Evolutionary conservation across 2,113 vertebrate species (phyloP), one percentile per base, ranked within the genome.

Genomic region (Ellobius talpinus): DNA sequence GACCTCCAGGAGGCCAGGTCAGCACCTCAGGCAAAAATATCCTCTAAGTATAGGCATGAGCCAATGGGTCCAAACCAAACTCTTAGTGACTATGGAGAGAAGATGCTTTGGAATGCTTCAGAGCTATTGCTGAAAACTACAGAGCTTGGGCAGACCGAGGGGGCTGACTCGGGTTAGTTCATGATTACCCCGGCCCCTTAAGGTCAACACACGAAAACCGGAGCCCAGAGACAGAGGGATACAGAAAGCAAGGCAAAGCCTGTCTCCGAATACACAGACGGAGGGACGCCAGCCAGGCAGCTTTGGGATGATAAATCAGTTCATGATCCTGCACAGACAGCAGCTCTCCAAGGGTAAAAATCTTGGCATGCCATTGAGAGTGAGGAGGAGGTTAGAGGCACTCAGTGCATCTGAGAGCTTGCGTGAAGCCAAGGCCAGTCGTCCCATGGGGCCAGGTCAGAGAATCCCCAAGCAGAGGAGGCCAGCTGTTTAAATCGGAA

Each of bases 311-410:
- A 55, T 92, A 88, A 87, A 42, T 89, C 87, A 82, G 42, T 81
- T 63, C 76, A 68, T 63, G 74, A 95, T 58, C 26, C 36, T 78
- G 31, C 89, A 24, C 33, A 89, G 92, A 96, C 7, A 87, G 61
- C 55, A 6, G 33, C 33, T 91, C 68, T 63, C 26, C 2, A 45
- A 96, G 73, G 73, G 76, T 42, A 47, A 91, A 68, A 76, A 81
- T 61, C 70, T 68, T 87, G 36, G 72, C 33, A 70, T 17, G 9
- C 61, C 7, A 1, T 4, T 39, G 88, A 77, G 88, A 76, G 74
- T 16, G 61, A 65, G 26, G 61, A 65, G 26, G 89, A 24, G 45
- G 33, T 2, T 13, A 24, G 33, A 70, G 42, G 58, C 4, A 0
- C 58, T 58, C 55, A 0, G 55, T 58, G 55, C 1, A 58, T 19